A percentile compares a stretch with the other conserved stretches of the same genome.
phyloP scores from a whole-genome alignment of 2,797 vertebrate genomes.

The Botia almorhae region DNA sequence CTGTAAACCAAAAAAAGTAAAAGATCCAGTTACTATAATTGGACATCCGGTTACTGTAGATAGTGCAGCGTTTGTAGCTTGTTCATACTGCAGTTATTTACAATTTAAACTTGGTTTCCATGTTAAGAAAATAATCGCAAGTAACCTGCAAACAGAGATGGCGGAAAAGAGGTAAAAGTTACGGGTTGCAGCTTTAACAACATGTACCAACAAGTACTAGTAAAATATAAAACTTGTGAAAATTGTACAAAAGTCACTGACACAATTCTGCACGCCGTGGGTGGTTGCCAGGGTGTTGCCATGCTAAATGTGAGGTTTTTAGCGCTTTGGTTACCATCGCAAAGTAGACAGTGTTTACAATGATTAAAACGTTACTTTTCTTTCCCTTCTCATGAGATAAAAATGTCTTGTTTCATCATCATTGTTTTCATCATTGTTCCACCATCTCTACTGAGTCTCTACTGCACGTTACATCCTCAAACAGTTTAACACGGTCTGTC shows the following conservation, averaged over 20 bases:
- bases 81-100: no score
- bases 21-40: no score
- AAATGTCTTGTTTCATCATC: not conserved
- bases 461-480: conserved; percentile 4
- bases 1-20: no score
- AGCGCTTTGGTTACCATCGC: not conserved
- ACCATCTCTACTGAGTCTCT: no score
- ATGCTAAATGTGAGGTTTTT: not conserved
- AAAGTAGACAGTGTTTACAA: conserved; percentile 4
- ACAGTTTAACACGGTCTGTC: conserved; percentile 26
- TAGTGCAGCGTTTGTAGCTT: no score
- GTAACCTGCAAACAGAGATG: no score
- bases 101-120: no score
- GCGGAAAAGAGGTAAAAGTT: no score
- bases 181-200: not conserved
- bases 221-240: no score
- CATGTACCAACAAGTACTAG: conserved; percentile 1
- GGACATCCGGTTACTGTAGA: no score
- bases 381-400: not conserved
- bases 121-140: no score
- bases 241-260: not conserved
- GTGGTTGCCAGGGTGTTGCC: not conserved
- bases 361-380: not conserved
- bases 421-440: no score
- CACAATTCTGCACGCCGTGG: not conserved